These are phyloP conservation scores for Eleginops maclovinus DNA, from an alignment of 2,113 vertebrate species.

Conservation along the genomic window DNA sequence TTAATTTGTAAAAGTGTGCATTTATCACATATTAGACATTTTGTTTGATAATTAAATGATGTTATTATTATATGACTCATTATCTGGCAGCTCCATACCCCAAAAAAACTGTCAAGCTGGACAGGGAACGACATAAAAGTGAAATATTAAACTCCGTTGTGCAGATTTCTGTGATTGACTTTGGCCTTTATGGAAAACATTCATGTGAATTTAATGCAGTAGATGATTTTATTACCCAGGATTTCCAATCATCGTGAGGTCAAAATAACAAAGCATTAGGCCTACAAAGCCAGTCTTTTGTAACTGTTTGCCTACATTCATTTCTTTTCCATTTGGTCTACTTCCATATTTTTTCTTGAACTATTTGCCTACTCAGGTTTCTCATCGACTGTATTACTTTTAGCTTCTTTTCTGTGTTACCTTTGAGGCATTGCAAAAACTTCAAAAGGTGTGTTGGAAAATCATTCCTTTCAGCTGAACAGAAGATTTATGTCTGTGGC, in stretches of 20 bases:
- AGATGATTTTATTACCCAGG: conserved; percentile 13
- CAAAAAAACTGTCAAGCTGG: neutral
- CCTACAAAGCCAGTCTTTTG: conserved; percentile 32
- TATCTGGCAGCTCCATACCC: neutral
- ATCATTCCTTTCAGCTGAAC: conserved; percentile 61
- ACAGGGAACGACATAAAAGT: neutral
- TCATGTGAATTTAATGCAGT: neutral
- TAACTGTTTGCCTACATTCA: conserved; percentile 31
- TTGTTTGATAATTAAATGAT: neutral
- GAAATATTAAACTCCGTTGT: conserved; percentile 2
- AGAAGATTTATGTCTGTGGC: conserved; percentile 51
- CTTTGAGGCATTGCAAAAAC: conserved; percentile 63
- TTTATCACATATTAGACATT: neutral
- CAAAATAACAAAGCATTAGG: neutral
- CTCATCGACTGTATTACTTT: conserved; percentile 47
- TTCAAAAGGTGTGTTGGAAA: conserved; percentile 74
- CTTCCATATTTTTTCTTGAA: conserved; percentile 37
- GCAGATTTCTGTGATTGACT: neutral
- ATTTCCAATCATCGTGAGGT: neutral
- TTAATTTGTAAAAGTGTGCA: neutral
- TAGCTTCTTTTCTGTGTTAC: conserved; percentile 46
- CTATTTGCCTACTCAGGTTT: conserved; percentile 43
- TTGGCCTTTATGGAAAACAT: conserved; percentile 7
- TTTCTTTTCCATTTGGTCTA: conserved; percentile 28
- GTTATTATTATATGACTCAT: too few species aligned